phyloP scores from a whole-genome alignment of 2,113 vertebrate genomes.

The Cynopterus brachyotis region DNA sequence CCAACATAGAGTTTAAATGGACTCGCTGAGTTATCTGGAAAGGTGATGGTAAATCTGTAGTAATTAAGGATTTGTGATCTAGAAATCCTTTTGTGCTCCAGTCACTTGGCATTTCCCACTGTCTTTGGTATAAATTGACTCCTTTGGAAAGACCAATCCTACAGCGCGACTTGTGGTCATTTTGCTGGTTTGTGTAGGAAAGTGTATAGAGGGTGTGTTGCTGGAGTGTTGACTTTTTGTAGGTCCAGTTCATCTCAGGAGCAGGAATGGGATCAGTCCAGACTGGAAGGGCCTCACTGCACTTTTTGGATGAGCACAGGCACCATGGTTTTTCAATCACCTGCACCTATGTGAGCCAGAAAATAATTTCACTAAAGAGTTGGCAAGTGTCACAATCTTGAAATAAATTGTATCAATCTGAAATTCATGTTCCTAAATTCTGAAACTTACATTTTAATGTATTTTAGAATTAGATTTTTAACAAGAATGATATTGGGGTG shows the following conservation, averaged over 20 bases:
- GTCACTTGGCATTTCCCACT: not conserved
- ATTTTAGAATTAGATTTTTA: slow-evolving; percentile 41
- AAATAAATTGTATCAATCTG: not conserved
- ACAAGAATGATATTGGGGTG: not conserved
- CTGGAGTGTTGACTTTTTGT: not conserved
- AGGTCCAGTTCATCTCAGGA: not conserved
- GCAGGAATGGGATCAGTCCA: not conserved
- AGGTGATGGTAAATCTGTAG: not conserved
- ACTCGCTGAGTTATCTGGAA: not conserved
- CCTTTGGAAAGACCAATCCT: not conserved
- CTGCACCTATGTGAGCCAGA: not conserved
- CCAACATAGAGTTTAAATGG: not conserved
- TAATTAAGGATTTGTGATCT: not conserved
- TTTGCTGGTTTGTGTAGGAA: not conserved
- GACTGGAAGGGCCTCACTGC: not conserved
- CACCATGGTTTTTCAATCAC: not conserved
- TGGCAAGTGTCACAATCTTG: not conserved
- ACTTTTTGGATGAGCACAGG: not conserved
- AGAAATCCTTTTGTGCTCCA: not conserved
- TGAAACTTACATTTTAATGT: slow-evolving; percentile 19
- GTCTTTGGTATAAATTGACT: not conserved
- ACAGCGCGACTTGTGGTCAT: not conserved
- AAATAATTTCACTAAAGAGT: not conserved
- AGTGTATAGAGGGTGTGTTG: not conserved
- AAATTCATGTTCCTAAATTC: not conserved